phyloP scores from a whole-genome alignment of 2,888 invertebrate species.

The Drosophila pseudotakahashii region DNA sequence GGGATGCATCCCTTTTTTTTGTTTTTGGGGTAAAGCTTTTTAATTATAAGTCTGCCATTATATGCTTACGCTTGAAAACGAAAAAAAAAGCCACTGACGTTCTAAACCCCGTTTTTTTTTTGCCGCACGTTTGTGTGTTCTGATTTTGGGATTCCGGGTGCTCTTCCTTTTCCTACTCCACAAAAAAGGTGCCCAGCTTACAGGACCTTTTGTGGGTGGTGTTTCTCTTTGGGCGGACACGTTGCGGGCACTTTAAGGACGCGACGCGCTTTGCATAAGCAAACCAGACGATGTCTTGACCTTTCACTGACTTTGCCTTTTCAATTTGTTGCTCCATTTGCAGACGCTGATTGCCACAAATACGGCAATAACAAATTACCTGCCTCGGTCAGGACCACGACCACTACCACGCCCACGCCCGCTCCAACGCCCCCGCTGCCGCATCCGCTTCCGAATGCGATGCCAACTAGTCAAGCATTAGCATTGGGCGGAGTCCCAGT shows the following conservation, averaged over 20 bases:
- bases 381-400: slow-evolving; percentile 27
- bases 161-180: slow-evolving; percentile 23
- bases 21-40: slow-evolving; percentile 17
- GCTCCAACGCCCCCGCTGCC: slow-evolving; percentile 29
- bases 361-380: slow-evolving; percentile 60
- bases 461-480: slow-evolving; percentile 60
- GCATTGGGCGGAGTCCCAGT: slow-evolving; percentile 30
- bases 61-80: slow-evolving; percentile 24
- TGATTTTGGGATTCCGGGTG: slow-evolving; percentile 58
- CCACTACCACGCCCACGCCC: slow-evolving; percentile 24
- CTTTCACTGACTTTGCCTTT: slow-evolving; percentile 56
- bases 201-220: slow-evolving; percentile 27
- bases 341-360: slow-evolving; percentile 69
- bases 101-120: not conserved
- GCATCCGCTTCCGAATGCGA: slow-evolving; percentile 21
- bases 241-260: slow-evolving; percentile 75
- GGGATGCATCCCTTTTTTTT: not conserved
- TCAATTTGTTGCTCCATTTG: slow-evolving; percentile 52
- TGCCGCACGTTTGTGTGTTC: slow-evolving; percentile 57
- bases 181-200: not conserved
- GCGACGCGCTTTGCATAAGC: slow-evolving; percentile 63
- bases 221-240: slow-evolving; percentile 37
- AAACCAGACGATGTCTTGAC: slow-evolving; percentile 39
- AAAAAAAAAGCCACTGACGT: slow-evolving; percentile 1
- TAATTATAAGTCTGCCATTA: slow-evolving; percentile 54